A percentile compares a stretch with the other conserved stretches of the same genome.
phyloP scores from a whole-genome alignment of 2,888 invertebrate species.

The Eristalinus aeneus region DNA sequence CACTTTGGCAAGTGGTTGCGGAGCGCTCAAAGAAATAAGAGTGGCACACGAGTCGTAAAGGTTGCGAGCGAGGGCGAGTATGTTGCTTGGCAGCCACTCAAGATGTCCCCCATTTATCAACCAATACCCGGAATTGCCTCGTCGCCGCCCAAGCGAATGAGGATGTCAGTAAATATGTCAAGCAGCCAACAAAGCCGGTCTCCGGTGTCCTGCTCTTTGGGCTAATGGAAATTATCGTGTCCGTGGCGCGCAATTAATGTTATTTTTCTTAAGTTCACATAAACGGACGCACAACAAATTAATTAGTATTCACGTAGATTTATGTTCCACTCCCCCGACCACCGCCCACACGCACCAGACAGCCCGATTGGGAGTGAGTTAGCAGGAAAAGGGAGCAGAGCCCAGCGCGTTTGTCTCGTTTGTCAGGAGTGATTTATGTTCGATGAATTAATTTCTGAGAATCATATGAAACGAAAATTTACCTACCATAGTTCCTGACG shows the following conservation, averaged over 20 bases:
- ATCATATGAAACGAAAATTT: conserved; percentile 42
- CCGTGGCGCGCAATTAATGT: conserved; percentile 29
- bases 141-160: not conserved
- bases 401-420: conserved; percentile 21
- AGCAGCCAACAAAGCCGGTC: not conserved
- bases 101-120: not conserved
- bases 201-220: not conserved
- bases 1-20: not conserved
- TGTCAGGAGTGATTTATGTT: conserved; percentile 60
- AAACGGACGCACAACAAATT: conserved; percentile 47
- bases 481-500: conserved; percentile 12
- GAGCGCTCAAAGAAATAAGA: too few species aligned
- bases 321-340: not conserved
- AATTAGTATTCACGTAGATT: conserved; percentile 59
- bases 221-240: conserved; percentile 20
- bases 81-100: too few species aligned
- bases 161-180: too few species aligned
- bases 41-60: too few species aligned
- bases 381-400: conserved; percentile 3
- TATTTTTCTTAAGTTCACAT: conserved; percentile 18
- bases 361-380: too few species aligned
- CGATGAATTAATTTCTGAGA: conserved; percentile 53
- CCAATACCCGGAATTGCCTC: not conserved
- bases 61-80: too few species aligned
- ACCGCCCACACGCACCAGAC: not conserved